These are phyloP conservation scores for Varanus komodoensis DNA, from an alignment of 2,113 vertebrate genomes.

Conservation along the genomic window DNA sequence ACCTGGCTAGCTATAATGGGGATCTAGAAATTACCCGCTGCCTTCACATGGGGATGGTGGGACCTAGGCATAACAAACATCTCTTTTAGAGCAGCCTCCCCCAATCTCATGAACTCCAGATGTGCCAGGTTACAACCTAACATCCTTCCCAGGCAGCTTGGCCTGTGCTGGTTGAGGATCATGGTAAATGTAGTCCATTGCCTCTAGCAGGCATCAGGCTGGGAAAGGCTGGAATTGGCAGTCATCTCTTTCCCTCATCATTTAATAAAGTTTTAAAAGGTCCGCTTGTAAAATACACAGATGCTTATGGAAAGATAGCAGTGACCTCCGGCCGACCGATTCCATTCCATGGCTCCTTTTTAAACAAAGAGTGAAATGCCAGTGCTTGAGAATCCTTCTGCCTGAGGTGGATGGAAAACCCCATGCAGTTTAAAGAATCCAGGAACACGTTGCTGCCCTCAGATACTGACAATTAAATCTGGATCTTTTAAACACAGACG, in stretches of 20 bases:
- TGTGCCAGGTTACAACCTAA: too few relatives aligned
- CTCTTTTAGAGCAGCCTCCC: too few relatives aligned
- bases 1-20: too few relatives aligned
- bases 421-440: background rate
- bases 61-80: too few relatives aligned
- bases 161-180: background rate
- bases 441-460: background rate
- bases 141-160: too few relatives aligned
- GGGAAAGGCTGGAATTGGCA: background rate
- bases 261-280: too few relatives aligned
- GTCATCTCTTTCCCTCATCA: background rate
- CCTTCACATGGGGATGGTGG: too few relatives aligned
- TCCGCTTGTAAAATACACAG: background rate
- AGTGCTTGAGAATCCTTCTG: background rate
- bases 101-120: too few relatives aligned
- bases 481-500: conserved; percentile 2
- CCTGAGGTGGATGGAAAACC: background rate
- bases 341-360: background rate
- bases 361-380: background rate
- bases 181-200: background rate
- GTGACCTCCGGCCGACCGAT: background rate
- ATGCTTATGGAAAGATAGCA: background rate
- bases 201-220: background rate
- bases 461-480: conserved; percentile 7
- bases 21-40: too few relatives aligned